Evolutionary conservation across 2,113 vertebrate species (phyloP).

Genomic region (Brachypodius melanocephalos): DNA sequence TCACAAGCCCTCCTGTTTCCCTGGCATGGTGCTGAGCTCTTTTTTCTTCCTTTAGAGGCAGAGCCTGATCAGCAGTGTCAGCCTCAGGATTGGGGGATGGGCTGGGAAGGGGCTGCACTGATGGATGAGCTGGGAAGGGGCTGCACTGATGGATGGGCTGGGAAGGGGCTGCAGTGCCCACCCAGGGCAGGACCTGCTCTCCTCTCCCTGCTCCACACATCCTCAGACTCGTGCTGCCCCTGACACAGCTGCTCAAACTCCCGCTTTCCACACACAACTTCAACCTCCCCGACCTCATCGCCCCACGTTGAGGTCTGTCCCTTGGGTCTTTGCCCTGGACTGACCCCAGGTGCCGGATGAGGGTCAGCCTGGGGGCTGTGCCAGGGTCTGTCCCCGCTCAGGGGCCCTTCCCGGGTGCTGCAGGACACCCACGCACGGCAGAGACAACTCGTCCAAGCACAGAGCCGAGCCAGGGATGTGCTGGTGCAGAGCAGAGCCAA

Average conservation of each 20-base stretch:
- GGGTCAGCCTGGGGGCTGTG: background rate
- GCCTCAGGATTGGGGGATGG: background rate
- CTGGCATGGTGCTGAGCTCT: background rate
- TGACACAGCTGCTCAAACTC: background rate
- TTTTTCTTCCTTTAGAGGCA: background rate
- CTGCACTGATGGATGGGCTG: background rate
- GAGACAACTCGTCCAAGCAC: background rate
- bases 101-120: background rate
- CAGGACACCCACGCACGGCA: background rate
- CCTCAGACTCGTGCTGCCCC: rapidly evolving
- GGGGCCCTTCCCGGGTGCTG: background rate
- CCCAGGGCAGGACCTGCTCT: background rate
- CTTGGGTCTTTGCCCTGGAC: background rate
- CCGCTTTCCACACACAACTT: background rate
- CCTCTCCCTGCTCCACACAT: rapidly evolving
- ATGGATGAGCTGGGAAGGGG: background rate
- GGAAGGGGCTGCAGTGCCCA: background rate
- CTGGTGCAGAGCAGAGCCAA: background rate
- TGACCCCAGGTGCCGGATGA: rapidly evolving
- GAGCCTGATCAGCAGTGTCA: background rate
- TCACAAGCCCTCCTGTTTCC: rapidly evolving
- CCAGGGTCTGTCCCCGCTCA: rapidly evolving
- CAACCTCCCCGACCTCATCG: background rate
- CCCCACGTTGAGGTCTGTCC: rapidly evolving
- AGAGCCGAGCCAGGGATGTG: background rate